Evolutionary conservation across 1,140 invertebrate species (phyloP).

Genomic region (Saccostrea glomerata): DNA sequence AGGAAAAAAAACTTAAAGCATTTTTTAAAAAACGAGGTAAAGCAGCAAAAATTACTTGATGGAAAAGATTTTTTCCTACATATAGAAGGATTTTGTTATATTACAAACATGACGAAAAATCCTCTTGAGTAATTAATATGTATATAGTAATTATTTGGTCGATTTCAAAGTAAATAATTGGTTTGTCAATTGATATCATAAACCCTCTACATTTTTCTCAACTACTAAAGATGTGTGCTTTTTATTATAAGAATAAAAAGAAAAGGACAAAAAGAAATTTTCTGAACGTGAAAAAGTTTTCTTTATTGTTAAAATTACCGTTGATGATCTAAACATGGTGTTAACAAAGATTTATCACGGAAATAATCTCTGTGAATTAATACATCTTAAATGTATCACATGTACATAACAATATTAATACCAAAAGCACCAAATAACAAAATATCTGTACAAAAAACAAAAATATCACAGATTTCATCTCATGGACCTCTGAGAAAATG

Average conservation of each 20-base stretch:
- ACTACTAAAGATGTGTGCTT: too few species aligned
- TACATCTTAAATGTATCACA: not conserved
- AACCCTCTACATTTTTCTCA: too few species aligned
- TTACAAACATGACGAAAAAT: too few species aligned
- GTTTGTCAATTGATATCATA: too few species aligned
- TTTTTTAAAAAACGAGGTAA: too few species aligned
- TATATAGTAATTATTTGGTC: too few species aligned
- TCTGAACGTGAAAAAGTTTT: not conserved
- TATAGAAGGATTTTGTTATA: too few species aligned
- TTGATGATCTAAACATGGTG: not conserved
- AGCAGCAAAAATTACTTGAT: not conserved
- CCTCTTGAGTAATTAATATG: too few species aligned
- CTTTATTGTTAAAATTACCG: not conserved
- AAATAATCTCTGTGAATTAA: not conserved
- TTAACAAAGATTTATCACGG: not conserved
- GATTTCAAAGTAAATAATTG: too few species aligned
- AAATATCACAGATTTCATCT: not conserved
- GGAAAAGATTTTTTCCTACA: not conserved
- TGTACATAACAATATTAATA: not conserved
- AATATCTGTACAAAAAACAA: not conserved
- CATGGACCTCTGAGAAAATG: not conserved
- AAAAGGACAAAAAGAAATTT: not conserved
- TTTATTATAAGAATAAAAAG: not conserved
- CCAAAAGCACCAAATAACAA: conserved; percentile 1
- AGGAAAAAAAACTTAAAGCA: not conserved